phyloP scores from a whole-genome alignment of 2,797 vertebrate genomes.

The Podarcis siculus region DNA sequence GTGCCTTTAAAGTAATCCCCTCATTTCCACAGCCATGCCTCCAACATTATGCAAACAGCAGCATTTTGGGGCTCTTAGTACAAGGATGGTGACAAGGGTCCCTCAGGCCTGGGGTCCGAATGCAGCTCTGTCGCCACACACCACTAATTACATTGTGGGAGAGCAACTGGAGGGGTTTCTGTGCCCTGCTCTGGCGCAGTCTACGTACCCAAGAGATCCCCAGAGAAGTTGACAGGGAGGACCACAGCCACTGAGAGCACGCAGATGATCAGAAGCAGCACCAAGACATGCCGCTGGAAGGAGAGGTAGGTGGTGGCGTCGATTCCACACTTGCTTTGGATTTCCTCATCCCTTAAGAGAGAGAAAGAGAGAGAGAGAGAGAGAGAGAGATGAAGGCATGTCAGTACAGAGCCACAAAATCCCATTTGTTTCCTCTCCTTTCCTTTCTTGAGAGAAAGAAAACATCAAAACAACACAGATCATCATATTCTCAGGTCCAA shows the following conservation, averaged over 20 bases:
- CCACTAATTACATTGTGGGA: too few relatives aligned
- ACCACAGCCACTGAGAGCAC: conserved; percentile 93
- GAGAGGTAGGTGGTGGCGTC: conserved; percentile 95
- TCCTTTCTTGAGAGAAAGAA: background rate
- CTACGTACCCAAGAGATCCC: conserved; percentile 89
- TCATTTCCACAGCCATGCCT: background rate
- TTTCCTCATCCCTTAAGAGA: conserved; percentile 89
- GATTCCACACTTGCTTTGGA: conserved; percentile 93
- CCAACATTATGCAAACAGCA: background rate
- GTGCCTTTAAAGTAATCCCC: background rate
- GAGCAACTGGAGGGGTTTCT: background rate
- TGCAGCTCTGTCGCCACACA: too few relatives aligned
- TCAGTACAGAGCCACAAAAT: conserved; percentile 6
- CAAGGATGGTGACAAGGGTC: background rate
- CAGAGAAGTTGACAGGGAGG: conserved; percentile 94
- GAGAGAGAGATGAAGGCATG: conserved; percentile 14
- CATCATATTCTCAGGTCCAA: background rate
- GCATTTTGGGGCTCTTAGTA: background rate
- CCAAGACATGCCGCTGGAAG: conserved; percentile 95
- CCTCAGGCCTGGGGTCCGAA: background rate
- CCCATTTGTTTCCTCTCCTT: too few relatives aligned
- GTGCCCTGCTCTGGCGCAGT: background rate
- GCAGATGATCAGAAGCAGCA: conserved; percentile 89
- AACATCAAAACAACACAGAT: background rate
- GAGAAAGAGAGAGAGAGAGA: conserved; percentile 9